A percentile compares a stretch with the other conserved stretches of the same genome.
Conservation (phyloP, 2,113 vertebrate species). For the Campylomormyrus numenius region DNA sequence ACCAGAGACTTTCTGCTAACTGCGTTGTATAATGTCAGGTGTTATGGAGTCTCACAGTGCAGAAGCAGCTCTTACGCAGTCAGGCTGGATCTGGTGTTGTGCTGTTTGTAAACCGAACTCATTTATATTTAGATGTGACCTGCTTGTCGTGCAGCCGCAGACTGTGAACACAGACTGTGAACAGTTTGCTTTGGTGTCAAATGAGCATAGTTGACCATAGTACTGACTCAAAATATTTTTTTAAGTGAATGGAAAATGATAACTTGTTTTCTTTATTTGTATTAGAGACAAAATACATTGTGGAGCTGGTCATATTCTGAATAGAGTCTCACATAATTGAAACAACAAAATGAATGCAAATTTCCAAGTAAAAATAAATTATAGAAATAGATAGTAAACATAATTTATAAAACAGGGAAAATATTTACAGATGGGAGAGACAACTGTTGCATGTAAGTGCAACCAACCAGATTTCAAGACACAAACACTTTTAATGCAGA, state of each 20-base stretch:
- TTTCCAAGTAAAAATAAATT: neutral
- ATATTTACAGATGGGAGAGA: conserved; percentile 2
- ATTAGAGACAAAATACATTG: neutral
- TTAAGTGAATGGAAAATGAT: neutral
- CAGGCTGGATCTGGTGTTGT: neutral
- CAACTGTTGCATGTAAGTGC: neutral
- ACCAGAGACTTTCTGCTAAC: neutral
- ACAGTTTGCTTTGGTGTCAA: neutral
- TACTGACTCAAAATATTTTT: neutral
- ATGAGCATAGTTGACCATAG: neutral
- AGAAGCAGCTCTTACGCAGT: neutral
- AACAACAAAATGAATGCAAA: neutral
- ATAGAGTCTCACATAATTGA: neutral
- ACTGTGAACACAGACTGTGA: neutral
- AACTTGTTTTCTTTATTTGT: neutral
- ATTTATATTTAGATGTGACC: conserved; percentile 25
- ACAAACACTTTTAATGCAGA: neutral
- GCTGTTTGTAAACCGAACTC: conserved; percentile 3
- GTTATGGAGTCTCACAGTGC: neutral
- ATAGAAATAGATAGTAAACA: neutral
- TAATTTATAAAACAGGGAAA: neutral
- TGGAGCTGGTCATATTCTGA: neutral
- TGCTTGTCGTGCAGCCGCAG: neutral
- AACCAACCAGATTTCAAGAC: neutral
- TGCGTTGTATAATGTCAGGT: neutral